phyloP scores from a whole-genome alignment of 2,797 vertebrate species.

The Columba guinea region DNA sequence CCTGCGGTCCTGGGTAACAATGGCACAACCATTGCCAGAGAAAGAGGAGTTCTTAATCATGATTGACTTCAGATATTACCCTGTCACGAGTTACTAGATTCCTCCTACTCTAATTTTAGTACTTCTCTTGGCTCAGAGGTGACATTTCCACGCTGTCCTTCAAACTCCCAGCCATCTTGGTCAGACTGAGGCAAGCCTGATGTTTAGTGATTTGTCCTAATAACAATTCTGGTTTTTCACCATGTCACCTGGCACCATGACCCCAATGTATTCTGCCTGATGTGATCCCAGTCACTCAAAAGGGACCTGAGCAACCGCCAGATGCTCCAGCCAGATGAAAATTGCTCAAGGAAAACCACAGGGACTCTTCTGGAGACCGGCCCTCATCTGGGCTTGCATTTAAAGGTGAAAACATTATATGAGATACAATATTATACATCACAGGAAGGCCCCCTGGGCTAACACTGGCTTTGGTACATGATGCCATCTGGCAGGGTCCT shows the following conservation, averaged over 20 bases:
- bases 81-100: neutral
- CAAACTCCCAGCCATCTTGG: neutral
- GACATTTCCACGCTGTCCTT: neutral
- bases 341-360: neutral
- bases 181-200: neutral
- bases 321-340: neutral
- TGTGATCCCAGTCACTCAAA: neutral
- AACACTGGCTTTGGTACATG: neutral
- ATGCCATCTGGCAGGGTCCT: neutral
- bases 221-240: neutral
- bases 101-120: neutral
- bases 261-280: neutral
- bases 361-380: neutral
- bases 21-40: neutral
- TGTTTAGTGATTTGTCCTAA: neutral
- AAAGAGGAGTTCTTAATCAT: neutral
- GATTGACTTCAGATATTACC: neutral
- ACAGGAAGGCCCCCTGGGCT: neutral
- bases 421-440: neutral
- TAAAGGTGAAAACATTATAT: neutral
- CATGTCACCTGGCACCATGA: neutral
- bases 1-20: neutral
- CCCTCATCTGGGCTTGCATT: neutral
- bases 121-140: neutral
- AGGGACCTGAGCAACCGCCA: neutral